phyloP scores from a whole-genome alignment of 2,888 invertebrate species.

The Laspeyria flexula region DNA sequence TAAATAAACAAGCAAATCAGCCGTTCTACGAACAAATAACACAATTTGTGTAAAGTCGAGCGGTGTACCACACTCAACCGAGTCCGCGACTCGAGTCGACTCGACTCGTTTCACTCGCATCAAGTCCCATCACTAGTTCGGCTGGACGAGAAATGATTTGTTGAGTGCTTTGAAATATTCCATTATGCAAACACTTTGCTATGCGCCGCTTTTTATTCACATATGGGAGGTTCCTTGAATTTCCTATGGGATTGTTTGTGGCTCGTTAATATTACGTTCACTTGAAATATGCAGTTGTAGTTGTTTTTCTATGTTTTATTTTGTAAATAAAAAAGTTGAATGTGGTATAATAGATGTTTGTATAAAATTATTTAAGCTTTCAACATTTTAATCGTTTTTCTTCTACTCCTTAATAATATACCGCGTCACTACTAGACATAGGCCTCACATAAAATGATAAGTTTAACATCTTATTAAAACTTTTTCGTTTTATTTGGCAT shows the following conservation, averaged over 20 bases:
- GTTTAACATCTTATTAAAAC: no score
- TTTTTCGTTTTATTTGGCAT: no score
- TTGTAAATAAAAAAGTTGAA: no score
- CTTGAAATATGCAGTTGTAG: not conserved
- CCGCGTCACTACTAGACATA: no score
- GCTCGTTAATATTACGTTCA: not conserved
- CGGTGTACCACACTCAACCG: slow-evolving; percentile 1
- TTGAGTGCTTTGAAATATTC: slow-evolving; percentile 49
- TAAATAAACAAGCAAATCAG: slow-evolving; percentile 26
- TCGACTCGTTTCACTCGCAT: slow-evolving; percentile 1
- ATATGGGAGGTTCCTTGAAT: slow-evolving; percentile 6
- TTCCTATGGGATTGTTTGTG: slow-evolving; percentile 25
- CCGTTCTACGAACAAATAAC: slow-evolving; percentile 16
- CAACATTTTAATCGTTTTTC: no score
- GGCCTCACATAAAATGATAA: no score
- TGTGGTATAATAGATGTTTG: no score
- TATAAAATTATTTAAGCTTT: no score
- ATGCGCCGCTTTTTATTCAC: slow-evolving; percentile 31
- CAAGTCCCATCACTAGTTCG: slow-evolving; percentile 34
- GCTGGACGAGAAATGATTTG: slow-evolving; percentile 53
- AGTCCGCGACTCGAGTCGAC: not conserved
- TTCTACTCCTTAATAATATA: no score
- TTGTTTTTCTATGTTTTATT: no score
- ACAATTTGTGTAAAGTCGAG: slow-evolving; percentile 19
- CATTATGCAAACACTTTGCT: slow-evolving; percentile 51